A percentile compares a stretch with the other conserved stretches of the same genome.
These are phyloP conservation scores for Acleris emargana DNA, from an alignment of 2,888 invertebrate genomes.

Conservation along the genomic window DNA sequence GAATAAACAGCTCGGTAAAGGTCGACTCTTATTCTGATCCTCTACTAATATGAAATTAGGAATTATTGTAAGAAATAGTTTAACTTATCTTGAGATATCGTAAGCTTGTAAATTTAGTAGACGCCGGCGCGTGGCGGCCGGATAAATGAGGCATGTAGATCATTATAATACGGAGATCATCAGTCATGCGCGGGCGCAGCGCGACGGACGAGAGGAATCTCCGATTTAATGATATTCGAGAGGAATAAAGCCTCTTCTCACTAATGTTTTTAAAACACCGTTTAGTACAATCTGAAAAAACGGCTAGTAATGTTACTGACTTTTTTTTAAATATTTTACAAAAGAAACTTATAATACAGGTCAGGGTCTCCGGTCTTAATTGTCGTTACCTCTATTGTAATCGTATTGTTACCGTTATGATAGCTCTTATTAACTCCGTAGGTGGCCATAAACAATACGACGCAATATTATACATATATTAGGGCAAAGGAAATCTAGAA, in stretches of 20 bases:
- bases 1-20: too few species aligned
- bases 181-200: constrained; percentile 46
- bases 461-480: too few species aligned
- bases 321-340: too few species aligned
- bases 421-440: too few species aligned
- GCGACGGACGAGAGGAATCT: constrained; percentile 31
- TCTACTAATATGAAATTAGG: constrained; percentile 6
- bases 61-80: background rate
- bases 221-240: constrained; percentile 45
- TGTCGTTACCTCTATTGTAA: too few species aligned
- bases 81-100: background rate
- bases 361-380: too few species aligned
- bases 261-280: constrained; percentile 4
- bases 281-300: background rate
- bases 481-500: too few species aligned
- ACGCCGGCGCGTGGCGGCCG: constrained; percentile 33
- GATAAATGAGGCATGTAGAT: constrained; percentile 54
- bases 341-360: too few species aligned
- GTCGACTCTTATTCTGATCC: too few species aligned
- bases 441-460: too few species aligned
- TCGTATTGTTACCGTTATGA: too few species aligned
- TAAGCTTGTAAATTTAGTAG: constrained; percentile 26
- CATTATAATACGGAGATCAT: constrained; percentile 58
- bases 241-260: constrained; percentile 3
- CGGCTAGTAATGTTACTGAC: too few species aligned